Evolutionary conservation across 2,797 vertebrate genomes (phyloP).

Genomic region (Rhynchotus rufescens): DNA sequence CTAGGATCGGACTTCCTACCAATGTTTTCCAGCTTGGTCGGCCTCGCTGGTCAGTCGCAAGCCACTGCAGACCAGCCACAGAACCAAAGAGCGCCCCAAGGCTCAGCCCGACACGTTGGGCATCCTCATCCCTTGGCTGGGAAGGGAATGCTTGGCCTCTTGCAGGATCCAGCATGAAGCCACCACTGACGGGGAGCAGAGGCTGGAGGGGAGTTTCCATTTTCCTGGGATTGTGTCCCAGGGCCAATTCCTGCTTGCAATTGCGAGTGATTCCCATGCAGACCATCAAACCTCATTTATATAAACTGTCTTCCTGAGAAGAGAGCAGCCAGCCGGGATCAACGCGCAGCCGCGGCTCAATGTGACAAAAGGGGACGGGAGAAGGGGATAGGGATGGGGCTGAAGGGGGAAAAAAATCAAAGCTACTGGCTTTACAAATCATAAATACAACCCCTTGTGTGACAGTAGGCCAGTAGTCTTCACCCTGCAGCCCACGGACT

Average conservation of each 20-base stretch:
- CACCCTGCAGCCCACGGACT: background rate
- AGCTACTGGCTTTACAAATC: background rate
- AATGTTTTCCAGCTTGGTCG: background rate
- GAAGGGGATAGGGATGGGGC: rapidly evolving
- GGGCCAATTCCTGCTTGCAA: background rate
- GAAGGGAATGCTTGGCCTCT: background rate
- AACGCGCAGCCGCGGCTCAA: background rate
- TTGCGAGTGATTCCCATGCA: rapidly evolving
- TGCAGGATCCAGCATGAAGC: background rate
- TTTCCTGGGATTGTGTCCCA: background rate
- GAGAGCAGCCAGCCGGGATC: background rate
- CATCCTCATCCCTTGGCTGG: background rate
- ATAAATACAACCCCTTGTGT: background rate
- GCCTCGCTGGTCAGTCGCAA: background rate
- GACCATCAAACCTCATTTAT: background rate
- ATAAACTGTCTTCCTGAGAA: background rate
- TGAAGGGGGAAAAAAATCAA: background rate
- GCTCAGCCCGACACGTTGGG: background rate
- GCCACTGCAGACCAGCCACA: background rate
- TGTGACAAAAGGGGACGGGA: background rate
- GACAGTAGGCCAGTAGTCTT: background rate
- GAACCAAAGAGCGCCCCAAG: background rate
- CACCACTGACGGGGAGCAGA: rapidly evolving
- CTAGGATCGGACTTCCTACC: background rate
- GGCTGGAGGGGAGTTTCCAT: background rate